These are phyloP conservation scores for Magallana ariakensis DNA, from an alignment of 1,140 invertebrate species.

Conservation along the genomic window DNA sequence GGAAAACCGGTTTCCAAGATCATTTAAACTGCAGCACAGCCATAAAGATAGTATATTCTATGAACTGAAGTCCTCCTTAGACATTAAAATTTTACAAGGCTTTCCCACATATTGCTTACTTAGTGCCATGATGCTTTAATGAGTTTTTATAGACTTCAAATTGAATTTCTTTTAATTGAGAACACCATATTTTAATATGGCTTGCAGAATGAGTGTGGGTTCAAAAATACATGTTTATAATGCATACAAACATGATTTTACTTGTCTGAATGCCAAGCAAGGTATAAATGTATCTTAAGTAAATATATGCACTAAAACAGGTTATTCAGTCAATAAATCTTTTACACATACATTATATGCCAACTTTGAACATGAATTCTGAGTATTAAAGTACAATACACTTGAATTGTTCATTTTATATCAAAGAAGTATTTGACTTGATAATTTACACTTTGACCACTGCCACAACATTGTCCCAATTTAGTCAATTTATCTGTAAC, in stretches of 20 bases:
- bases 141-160: background rate
- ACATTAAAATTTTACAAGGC: background rate
- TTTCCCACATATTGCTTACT: background rate
- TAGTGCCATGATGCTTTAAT: background rate
- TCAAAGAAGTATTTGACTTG: too few species aligned
- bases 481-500: too few species aligned
- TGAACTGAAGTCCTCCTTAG: background rate
- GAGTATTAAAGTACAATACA: too few species aligned
- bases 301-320: background rate
- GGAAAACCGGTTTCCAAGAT: background rate
- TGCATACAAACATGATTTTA: background rate
- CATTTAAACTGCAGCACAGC: slow-evolving; percentile 1
- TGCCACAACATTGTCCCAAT: too few species aligned
- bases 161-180: background rate
- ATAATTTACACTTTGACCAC: too few species aligned
- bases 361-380: too few species aligned
- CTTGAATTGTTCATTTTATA: too few species aligned
- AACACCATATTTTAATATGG: background rate
- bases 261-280: background rate
- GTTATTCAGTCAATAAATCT: background rate
- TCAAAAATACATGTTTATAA: too few species aligned
- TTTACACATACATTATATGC: background rate
- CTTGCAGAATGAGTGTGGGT: too few species aligned
- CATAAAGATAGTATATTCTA: background rate
- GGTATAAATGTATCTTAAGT: background rate